Evolutionary conservation across 2,797 vertebrate genomes (phyloP).

Genomic region (Emys orbicularis): DNA sequence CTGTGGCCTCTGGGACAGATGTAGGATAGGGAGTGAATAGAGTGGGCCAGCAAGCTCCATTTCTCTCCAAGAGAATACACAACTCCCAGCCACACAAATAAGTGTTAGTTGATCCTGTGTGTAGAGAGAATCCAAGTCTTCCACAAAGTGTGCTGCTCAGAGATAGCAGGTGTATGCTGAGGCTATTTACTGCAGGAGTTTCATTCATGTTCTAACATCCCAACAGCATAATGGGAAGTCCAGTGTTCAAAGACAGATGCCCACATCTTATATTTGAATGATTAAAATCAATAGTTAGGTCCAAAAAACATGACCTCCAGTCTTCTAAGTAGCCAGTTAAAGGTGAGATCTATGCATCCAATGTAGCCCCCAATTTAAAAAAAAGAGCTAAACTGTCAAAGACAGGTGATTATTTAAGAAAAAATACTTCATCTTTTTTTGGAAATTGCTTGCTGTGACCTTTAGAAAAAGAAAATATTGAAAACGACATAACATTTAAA

Average conservation of each 20-base stretch:
- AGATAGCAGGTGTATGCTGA: background rate
- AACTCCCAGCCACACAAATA: background rate
- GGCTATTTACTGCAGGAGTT: background rate
- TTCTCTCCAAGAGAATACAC: background rate
- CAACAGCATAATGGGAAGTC: background rate
- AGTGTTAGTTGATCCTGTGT: background rate
- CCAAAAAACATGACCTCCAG: background rate
- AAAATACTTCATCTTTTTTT: background rate
- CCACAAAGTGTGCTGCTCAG: fast-evolving
- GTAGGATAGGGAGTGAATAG: background rate
- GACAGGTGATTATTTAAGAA: background rate
- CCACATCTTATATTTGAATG: background rate
- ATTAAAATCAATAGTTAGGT: background rate
- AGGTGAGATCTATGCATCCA: background rate
- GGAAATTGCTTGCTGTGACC: background rate
- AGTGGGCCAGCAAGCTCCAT: background rate
- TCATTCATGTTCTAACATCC: background rate
- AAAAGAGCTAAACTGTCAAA: background rate
- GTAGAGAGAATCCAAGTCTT: background rate
- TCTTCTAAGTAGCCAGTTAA: background rate
- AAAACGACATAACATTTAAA: constrained; percentile 15
- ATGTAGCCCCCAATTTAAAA: background rate
- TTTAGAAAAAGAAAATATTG: constrained; percentile 25
- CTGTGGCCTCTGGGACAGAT: background rate
- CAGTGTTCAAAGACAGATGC: background rate